Percentiles rank a stretch among this genome's conserved stretches.
Evolutionary conservation across 2,797 vertebrate genomes (phyloP).

Genomic region (Phylloscopus collybita): DNA sequence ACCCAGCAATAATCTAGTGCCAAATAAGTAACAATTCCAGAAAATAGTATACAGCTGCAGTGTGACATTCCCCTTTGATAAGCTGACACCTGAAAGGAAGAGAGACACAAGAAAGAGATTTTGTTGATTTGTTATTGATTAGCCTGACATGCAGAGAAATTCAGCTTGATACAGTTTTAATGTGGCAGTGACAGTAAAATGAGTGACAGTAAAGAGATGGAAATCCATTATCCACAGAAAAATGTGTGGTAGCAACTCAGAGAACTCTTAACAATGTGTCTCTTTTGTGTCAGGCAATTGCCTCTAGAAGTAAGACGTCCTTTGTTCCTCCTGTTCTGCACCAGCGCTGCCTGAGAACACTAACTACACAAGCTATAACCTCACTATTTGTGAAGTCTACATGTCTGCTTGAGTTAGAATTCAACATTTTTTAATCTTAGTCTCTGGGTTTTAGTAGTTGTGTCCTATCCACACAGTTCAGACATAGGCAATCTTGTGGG

Average conservation of each 20-base stretch:
- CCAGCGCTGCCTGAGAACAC: rapidly evolving
- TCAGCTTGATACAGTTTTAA: background rate
- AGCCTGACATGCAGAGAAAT: background rate
- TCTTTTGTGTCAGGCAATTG: background rate
- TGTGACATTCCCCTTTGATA: background rate
- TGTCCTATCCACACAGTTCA: background rate
- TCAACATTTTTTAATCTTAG: background rate
- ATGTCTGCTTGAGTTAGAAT: background rate
- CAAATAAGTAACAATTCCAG: background rate
- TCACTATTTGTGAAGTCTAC: background rate
- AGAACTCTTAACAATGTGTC: background rate
- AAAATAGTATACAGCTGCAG: background rate
- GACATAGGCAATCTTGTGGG: background rate
- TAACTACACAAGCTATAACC: background rate
- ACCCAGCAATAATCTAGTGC: background rate
- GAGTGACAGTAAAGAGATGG: background rate
- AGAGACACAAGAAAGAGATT: background rate
- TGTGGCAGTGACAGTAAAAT: background rate
- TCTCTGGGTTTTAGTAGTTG: background rate
- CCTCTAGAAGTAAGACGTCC: background rate
- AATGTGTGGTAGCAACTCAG: background rate
- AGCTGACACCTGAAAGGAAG: background rate
- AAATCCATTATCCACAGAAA: background rate
- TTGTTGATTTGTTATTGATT: background rate
- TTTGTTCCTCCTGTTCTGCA: background rate